Percentiles rank a stretch among this genome's conserved stretches.
Evolutionary conservation across 2,888 invertebrate genomes (phyloP).

Genomic region (Mechanitis messenoides): DNA sequence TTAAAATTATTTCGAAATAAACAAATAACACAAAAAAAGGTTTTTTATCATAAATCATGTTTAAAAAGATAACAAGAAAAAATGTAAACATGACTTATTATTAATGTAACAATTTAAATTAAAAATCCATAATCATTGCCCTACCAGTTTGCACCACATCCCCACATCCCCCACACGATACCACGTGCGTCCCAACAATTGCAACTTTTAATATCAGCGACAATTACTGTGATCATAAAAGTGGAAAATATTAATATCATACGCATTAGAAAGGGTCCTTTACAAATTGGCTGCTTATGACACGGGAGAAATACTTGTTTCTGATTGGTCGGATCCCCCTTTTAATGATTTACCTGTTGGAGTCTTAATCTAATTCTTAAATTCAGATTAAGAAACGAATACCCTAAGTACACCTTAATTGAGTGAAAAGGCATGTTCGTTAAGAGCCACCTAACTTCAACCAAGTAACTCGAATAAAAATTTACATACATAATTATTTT

Average conservation of each 20-base stretch:
- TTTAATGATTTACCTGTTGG: constrained; percentile 35
- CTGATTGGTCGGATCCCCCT: constrained; percentile 33
- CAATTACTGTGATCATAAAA: constrained; percentile 64
- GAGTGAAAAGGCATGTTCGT: constrained; percentile 14
- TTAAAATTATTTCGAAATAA: no score
- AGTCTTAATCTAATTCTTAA: constrained; percentile 30
- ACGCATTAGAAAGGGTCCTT: constrained; percentile 43
- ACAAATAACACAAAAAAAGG: no score
- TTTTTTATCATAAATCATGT: no score
- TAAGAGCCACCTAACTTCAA: not conserved
- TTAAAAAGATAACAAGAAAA: not conserved
- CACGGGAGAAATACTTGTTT: constrained; percentile 33
- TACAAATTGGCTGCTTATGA: constrained; percentile 55
- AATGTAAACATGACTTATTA: no score
- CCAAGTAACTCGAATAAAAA: no score
- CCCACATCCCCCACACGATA: constrained; percentile 31
- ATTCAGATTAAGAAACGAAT: constrained; percentile 22
- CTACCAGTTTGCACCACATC: constrained; percentile 24
- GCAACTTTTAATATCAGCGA: constrained; percentile 63
- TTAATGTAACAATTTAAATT: constrained; percentile 6
- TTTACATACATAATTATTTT: no score
- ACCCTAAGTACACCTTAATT: constrained; percentile 26
- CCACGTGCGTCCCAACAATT: constrained; percentile 52
- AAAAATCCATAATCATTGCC: constrained; percentile 38
- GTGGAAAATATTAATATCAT: constrained; percentile 68